A percentile compares a stretch with the other conserved stretches of the same genome.
Conservation (phyloP, 2,113 vertebrate species). For the Pygoscelis adeliae region DNA sequence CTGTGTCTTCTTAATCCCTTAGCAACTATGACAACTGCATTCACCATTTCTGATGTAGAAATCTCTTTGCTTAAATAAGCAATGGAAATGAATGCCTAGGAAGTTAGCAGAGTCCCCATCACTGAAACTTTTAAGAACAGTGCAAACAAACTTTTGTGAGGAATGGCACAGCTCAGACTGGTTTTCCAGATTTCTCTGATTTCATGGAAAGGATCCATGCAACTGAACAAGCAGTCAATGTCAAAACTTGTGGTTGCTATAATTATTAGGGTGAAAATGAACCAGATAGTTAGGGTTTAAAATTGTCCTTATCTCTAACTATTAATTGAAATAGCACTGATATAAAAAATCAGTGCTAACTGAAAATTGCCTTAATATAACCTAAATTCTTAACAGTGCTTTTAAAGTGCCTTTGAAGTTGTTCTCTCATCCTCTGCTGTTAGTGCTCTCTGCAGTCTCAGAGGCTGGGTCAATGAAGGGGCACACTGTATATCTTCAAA, state of each 20-base stretch:
- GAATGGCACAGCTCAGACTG: neutral
- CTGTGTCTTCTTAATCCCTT: neutral
- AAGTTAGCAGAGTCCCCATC: neutral
- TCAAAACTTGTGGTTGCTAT: neutral
- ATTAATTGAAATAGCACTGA: neutral
- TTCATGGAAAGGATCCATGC: neutral
- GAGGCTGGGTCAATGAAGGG: slow-evolving; percentile 19
- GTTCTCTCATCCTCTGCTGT: neutral
- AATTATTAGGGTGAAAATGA: neutral
- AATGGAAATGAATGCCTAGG: neutral
- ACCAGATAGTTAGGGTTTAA: neutral
- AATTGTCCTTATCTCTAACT: neutral
- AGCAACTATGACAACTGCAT: neutral
- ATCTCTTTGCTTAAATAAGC: neutral
- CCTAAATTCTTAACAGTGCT: neutral
- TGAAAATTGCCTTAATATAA: neutral
- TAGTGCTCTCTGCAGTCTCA: neutral
- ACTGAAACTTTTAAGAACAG: neutral
- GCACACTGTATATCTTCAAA: slow-evolving; percentile 3
- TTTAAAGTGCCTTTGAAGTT: slow-evolving; percentile 33
- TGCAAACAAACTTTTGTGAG: neutral
- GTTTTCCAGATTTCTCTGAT: neutral
- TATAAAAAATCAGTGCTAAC: neutral
- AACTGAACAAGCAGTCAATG: neutral
- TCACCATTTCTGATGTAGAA: neutral